These are phyloP conservation scores for Tricholaema leucomelas DNA, from an alignment of 2,113 vertebrate species.

Conservation along the genomic window DNA sequence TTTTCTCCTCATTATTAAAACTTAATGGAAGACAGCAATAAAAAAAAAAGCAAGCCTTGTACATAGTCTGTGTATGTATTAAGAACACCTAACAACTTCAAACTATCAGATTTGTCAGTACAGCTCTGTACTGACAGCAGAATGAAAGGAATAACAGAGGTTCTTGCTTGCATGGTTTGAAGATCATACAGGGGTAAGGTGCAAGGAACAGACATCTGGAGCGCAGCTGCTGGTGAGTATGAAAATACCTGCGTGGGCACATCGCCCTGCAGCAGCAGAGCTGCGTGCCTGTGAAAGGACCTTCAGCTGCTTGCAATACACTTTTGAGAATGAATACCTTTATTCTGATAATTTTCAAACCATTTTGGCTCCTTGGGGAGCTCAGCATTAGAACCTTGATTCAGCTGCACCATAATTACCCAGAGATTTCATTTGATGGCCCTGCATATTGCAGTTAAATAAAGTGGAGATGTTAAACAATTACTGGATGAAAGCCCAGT, in stretches of 20 bases:
- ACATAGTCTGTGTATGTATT: not conserved
- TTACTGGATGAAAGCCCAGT: not conserved
- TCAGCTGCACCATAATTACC: not conserved
- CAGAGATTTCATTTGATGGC: not conserved
- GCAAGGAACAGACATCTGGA: not conserved
- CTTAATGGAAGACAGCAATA: conserved; percentile 8
- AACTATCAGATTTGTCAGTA: conserved; percentile 18
- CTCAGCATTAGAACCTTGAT: not conserved
- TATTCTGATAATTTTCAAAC: not conserved
- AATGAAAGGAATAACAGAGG: conserved; percentile 6
- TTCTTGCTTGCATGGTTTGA: not conserved
- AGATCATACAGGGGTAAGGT: not conserved
- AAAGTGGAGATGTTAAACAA: not conserved
- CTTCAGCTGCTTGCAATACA: not conserved
- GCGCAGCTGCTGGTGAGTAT: not conserved
- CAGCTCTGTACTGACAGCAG: not conserved
- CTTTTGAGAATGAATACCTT: not conserved
- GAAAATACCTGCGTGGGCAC: not conserved
- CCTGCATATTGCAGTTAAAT: not conserved
- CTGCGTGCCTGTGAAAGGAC: not conserved
- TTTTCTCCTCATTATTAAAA: conserved; percentile 22
- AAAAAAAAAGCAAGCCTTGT: not conserved
- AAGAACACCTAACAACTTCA: conserved; percentile 37
- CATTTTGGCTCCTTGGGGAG: not conserved
- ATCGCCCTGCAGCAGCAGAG: not conserved